Evolutionary conservation across 2,797 vertebrate species (phyloP).

Genomic region (Nasua narica): DNA sequence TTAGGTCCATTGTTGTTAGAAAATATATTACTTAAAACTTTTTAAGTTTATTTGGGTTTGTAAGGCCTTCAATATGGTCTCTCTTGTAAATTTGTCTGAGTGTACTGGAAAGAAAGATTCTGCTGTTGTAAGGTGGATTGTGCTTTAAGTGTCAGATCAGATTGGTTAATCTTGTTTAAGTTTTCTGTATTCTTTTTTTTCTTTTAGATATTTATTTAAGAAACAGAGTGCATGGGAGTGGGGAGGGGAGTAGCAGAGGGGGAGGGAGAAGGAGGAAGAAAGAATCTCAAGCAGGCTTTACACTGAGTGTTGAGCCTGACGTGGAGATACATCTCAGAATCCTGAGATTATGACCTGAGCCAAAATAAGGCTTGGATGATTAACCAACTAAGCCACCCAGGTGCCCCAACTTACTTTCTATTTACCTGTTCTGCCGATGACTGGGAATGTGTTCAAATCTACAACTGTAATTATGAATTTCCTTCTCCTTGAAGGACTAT

Average conservation of each 20-base stretch:
- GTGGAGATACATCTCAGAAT: not conserved
- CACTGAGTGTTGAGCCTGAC: not conserved
- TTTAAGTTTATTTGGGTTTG: not conserved
- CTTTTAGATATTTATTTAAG: not conserved
- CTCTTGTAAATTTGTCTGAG: not conserved
- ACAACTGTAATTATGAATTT: not conserved
- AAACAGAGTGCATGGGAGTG: not conserved
- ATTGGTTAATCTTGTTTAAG: not conserved
- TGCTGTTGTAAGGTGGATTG: not conserved
- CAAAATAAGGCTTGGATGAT: not conserved
- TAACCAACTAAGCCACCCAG: not conserved
- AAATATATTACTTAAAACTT: not conserved
- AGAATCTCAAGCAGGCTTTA: not conserved
- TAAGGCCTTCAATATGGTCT: not conserved
- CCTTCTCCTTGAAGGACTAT: not conserved
- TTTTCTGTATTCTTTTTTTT: not conserved
- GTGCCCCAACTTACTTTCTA: not conserved
- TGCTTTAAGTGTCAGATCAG: not conserved
- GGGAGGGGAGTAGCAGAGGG: not conserved
- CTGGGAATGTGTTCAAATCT: not conserved
- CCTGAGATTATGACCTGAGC: not conserved
- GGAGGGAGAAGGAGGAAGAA: not conserved
- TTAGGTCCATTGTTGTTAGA: not conserved
- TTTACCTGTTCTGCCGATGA: not conserved
- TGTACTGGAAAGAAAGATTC: not conserved